These are phyloP conservation scores for Gortyna flavago DNA, from an alignment of 2,888 invertebrate species.

Conservation along the genomic window DNA sequence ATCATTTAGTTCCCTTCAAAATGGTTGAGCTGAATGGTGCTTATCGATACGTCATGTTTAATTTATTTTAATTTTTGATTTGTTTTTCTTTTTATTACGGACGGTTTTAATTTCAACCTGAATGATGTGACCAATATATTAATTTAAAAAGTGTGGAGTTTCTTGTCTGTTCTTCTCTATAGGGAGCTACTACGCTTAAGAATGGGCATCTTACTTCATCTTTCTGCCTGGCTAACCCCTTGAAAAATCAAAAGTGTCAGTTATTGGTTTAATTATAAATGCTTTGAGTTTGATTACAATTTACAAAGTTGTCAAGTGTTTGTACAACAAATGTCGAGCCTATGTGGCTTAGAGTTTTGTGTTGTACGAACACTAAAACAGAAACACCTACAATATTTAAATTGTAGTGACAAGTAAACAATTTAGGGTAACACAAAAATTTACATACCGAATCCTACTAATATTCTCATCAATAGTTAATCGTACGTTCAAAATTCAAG, in stretches of 20 bases:
- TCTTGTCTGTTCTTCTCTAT: not conserved
- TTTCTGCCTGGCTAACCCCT: not conserved
- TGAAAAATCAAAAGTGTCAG: not conserved
- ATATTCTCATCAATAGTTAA: too few relatives aligned
- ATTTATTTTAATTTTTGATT: not conserved
- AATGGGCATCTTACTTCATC: not conserved
- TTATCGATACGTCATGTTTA: not conserved
- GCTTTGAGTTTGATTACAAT: not conserved
- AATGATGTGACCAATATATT: not conserved
- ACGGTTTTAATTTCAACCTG: not conserved
- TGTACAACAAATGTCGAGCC: not conserved
- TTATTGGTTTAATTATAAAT: not conserved
- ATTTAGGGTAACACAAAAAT: not conserved
- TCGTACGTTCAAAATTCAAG: too few relatives aligned
- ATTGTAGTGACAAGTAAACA: not conserved
- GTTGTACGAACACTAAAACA: not conserved
- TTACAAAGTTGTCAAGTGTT: not conserved
- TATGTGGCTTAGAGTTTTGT: too few relatives aligned
- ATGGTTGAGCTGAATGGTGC: too few relatives aligned
- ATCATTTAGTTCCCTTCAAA: not conserved
- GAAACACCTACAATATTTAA: not conserved
- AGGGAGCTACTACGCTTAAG: not conserved
- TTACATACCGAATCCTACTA: too few relatives aligned
- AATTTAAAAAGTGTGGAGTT: not conserved
- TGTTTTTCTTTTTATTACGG: not conserved